Evolutionary conservation across 2,888 invertebrate species (phyloP), one percentile per base, ranked within the genome.

Genomic region (Allophyes oxyacanthae): DNA sequence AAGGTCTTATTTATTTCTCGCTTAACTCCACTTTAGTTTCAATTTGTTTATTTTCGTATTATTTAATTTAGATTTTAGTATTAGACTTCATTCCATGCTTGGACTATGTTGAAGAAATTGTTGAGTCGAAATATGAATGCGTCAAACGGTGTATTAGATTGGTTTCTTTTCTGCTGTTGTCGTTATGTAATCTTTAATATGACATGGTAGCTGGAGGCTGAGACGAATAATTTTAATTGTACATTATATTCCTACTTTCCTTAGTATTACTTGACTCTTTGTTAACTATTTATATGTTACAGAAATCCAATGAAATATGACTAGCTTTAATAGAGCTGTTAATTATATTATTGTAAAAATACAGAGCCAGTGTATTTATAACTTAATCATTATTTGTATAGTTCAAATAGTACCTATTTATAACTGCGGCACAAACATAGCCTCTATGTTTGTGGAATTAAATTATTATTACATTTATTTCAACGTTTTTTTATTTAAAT

Each of bases 221-320:
- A 82, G 72, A 81, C 75, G 74, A 79, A 77, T 86, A 80, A 82
- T 86, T 83, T 80, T 85, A 86, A 87, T 84, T 88, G 87, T 89
- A 89, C 79, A 86, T 87, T 89, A 73, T 88, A 88, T 88, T 90
- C 88, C 88, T 91, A 90, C 79, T 88, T 89, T 86, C 87, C 82
- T 85, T 91, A 90, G 86, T 89, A 88, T 91, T 87, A 87, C 85
- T 87, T 81, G 81, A 87, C 85, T 85, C 83, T 93, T 93, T 94
- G 93, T 94, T 94, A 92, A 91, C 91, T 94, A 94, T 93, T 93
- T 94, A 91, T 93, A 92, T 91, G 92, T 94, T 92, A 87, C 84
- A 82, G 78, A 87, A 89, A 89, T 91, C 89, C 90, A 90, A 88
- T 88, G 86, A 89, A 88, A 86, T 84, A 88, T 86, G 85, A 82